Percentiles rank a stretch among this genome's conserved stretches.
These are phyloP conservation scores for Drosophila melanogaster DNA, from an alignment of 1,140 invertebrate genomes.

Conservation along the genomic window Release_6_plus_ISO1_MT NT_033779.5:12958001-12958500, in stretches of 20 bases:
- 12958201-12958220: constrained; percentile 55
- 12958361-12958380: constrained; percentile 77
- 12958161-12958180: background rate
- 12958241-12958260: constrained; percentile 51
- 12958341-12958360: constrained; percentile 80
- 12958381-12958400: constrained; percentile 43
- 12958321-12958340: constrained; percentile 67
- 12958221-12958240: constrained; percentile 54
- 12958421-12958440: constrained; percentile 1
- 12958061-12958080: too few species aligned
- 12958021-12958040: too few species aligned
- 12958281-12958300: constrained; percentile 76
- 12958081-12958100: too few species aligned
- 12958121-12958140: too few species aligned
- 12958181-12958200: constrained; percentile 11
- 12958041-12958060: too few species aligned
- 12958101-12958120: too few species aligned
- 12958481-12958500: constrained; percentile 31
- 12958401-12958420: background rate
- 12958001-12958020: too few species aligned
- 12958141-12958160: too few species aligned
- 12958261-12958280: constrained; percentile 35
- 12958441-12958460: constrained; percentile 25
- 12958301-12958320: constrained; percentile 76
- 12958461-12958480: background rate